These are phyloP conservation scores for Apostichopus japonicus DNA, from an alignment of 35 echinoderm and acorn worm genomes.

Conservation along the genomic window DNA sequence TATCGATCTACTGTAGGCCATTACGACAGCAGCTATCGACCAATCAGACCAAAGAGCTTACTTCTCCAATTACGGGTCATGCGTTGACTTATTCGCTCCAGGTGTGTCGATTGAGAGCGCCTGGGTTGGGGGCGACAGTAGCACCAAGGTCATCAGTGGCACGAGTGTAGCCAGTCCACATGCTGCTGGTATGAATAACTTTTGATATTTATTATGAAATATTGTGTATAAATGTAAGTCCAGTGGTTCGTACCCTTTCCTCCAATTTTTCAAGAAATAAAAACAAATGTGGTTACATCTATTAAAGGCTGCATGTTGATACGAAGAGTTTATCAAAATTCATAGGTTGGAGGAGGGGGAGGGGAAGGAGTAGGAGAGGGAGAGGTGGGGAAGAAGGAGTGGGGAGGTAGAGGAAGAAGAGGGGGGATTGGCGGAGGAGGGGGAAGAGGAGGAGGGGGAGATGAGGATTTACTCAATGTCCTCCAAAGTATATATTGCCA, in stretches of 20 bases:
- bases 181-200: slow-evolving; percentile 56
- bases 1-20: slow-evolving; percentile 32
- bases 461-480: too few relatives aligned
- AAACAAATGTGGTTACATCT: neutral
- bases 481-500: too few relatives aligned
- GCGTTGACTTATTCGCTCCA: slow-evolving; percentile 66
- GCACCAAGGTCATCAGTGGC: slow-evolving; percentile 13
- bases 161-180: slow-evolving; percentile 71
- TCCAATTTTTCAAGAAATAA: neutral
- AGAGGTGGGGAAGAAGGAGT: too few relatives aligned
- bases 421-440: too few relatives aligned
- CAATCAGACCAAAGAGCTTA: slow-evolving; percentile 34
- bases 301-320: neutral
- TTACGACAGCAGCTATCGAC: slow-evolving; percentile 61
- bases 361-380: neutral
- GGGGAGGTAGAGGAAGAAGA: too few relatives aligned
- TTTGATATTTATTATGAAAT: too few relatives aligned
- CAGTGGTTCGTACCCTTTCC: too few relatives aligned
- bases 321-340: neutral
- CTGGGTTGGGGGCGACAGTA: neutral
- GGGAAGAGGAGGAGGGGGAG: too few relatives aligned
- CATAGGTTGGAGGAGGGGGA: neutral
- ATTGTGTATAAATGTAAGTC: too few relatives aligned
- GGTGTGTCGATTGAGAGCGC: slow-evolving; percentile 54
- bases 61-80: slow-evolving; percentile 62